These are phyloP conservation scores for Nomada flava DNA, from an alignment of 2,888 invertebrate genomes.

Conservation along the genomic window DNA sequence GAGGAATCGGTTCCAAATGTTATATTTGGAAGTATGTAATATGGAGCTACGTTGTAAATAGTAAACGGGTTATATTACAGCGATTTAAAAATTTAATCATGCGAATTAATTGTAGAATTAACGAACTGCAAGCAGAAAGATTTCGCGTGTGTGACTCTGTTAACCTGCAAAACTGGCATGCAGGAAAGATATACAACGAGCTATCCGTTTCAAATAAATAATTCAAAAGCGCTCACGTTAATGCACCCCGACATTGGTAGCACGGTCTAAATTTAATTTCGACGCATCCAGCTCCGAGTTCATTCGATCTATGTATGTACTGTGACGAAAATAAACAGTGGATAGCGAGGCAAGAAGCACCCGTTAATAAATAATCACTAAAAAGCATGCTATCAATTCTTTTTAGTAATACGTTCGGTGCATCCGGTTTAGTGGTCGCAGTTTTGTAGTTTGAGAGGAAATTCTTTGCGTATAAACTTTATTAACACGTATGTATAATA, in stretches of 20 bases:
- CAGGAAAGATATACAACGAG: too few species aligned
- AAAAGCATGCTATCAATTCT: slow-evolving; percentile 10
- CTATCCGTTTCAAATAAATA: slow-evolving; percentile 9
- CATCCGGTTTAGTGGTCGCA: too few species aligned
- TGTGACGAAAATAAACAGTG: neutral
- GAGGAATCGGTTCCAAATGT: too few species aligned
- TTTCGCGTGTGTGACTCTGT: neutral
- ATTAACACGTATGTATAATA: too few species aligned
- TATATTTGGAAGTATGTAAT: too few species aligned
- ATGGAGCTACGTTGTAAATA: too few species aligned
- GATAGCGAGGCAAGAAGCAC: neutral
- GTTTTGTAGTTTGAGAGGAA: too few species aligned
- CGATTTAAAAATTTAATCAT: neutral
- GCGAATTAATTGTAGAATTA: neutral
- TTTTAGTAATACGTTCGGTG: neutral
- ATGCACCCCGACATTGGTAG: neutral
- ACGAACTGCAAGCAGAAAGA: neutral
- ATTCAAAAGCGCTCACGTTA: neutral
- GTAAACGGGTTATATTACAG: neutral
- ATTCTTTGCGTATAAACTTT: too few species aligned
- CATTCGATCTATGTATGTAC: neutral
- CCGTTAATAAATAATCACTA: neutral
- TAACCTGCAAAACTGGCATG: neutral
- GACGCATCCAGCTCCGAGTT: neutral
- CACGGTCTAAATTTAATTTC: slow-evolving; percentile 17